Percentiles rank a stretch among this genome's conserved stretches.
Conservation (phyloP, 30 jellyfish, hydroid and myxozoan species). For the Clytia hemisphaerica region DNA sequence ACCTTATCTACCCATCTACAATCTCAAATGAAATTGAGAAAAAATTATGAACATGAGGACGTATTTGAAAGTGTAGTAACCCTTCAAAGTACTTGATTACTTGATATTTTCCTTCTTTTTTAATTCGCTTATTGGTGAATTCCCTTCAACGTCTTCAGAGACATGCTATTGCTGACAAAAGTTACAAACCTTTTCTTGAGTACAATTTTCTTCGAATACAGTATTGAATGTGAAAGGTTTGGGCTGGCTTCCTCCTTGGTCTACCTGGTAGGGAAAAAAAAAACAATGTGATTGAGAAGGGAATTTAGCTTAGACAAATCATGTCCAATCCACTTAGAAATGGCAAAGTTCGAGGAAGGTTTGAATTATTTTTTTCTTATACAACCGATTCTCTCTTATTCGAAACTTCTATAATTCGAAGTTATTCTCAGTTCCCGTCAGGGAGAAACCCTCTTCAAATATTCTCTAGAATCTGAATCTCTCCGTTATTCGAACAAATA, state of each 20-base stretch:
- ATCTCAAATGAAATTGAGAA: no score
- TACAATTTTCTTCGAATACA: constrained; percentile 41
- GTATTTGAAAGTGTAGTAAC: background rate
- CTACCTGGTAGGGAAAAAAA: constrained; percentile 32
- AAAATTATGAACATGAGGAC: background rate
- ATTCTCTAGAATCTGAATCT: no score
- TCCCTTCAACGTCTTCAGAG: background rate
- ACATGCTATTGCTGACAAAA: background rate
- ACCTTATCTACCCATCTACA: no score
- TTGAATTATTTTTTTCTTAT: no score
- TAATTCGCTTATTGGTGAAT: background rate
- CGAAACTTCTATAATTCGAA: no score
- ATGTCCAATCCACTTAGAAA: background rate
- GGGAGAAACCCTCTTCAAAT: no score
- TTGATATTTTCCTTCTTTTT: no score
- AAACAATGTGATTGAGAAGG: background rate
- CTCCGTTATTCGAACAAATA: no score
- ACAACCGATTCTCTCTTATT: no score
- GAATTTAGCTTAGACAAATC: background rate
- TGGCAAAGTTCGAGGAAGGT: background rate
- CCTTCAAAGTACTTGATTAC: no score
- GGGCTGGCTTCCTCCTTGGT: constrained; percentile 51
- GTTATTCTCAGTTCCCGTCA: no score
- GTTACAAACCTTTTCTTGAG: constrained; percentile 63
- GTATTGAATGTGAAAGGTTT: constrained; percentile 72